Evolutionary conservation across 2,888 invertebrate genomes (phyloP), one percentile per base, ranked within the genome.

Genomic region (Chorisops tibialis): DNA sequence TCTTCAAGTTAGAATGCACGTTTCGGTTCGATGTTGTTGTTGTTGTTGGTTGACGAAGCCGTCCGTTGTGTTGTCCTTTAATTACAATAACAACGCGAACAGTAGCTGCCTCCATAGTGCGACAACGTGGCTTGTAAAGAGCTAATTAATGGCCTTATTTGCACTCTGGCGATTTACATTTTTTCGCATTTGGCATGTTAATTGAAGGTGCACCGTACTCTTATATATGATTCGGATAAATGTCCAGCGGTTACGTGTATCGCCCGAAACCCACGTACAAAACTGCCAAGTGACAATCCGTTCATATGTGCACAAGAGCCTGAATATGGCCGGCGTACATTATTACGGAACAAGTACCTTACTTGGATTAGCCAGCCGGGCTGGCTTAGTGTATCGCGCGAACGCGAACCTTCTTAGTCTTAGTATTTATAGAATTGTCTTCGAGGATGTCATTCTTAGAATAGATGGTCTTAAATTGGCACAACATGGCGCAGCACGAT

Each of bases 81-180:
- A 60, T 60, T 60, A 50, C 50, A 60, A 49, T 1, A 50, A 60
- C 60, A 60, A 60, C 47, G 30, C 30, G 56, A 43, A 56, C 56
- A 45, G 56, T 56, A 56, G 56, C 56, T 5, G n/a, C 18, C 21
- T 24, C 39, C 14, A n/a, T 43, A 22, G 18, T 3, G 18, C 43
- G 56, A 56, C 56, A 59, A 59, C 59, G 50, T 50, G 21, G 54
- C 64, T 45, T 64, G 64, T 64, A 64, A 59, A 59, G 62, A 64
- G 62, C 62, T 64, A 64, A 64, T 64, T 64, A 64, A 64, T 64
- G 64, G 64, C 64, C 62, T 64, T 64, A 64, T 64, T 64, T 64
- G 62, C 64, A 64, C 64, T 59, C 56, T 45, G 5, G 5, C 62
- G 59, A 64, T 64, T 64, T 64, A 59, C 62, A 64, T 64, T 64